Evolutionary conservation across 2,888 invertebrate genomes (phyloP), one percentile per base, ranked within the genome.

Genomic region (Drosophila nr. medialis): DNA sequence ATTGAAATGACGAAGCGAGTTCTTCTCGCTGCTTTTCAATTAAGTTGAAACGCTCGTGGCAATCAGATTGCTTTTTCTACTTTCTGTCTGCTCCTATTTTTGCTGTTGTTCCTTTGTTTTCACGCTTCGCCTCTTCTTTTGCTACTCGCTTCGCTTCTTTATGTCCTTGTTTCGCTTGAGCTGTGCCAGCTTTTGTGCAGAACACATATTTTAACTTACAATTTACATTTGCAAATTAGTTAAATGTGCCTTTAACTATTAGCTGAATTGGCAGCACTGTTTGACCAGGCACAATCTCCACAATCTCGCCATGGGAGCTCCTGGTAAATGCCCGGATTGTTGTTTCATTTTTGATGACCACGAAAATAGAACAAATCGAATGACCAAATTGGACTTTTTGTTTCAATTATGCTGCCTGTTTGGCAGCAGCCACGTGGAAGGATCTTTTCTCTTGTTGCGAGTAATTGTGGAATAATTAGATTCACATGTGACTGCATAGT

Each of bases 401-500:
- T 36, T 10, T 27, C 24, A 13, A 40, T 49, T 30, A 30, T 49
- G 24, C 15, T 34, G 48, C 36, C 51, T 40, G 53, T 61, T 68
- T 63, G 40, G 49, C 32, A 49, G 63, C 49, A 32, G 15, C 32
- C 34, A 27, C 15, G 10, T 10, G 32, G 5, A 36, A 6, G 24
- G 7, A 36, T 3, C 4, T 18, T 54, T 36, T 36, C 24, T 13
- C 42, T 13, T 21, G 42, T 2, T 42, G 11, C 21, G 5, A 59
- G 64, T 66, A 64, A 81, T 82, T 80, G 68, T 7, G 10, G 27
- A 66, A 70, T 83, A 80, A 80, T 72, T 77, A 77, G 68, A 80
- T 86, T 73, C 66, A 64, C 61, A 64, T 62, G 27, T 62, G 38
- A 51, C 48, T 65, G 69, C 64, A 61, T 40, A 67, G 64, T 71